Base-by-base conservation (phyloP, 1,140 invertebrate species). In the Pseudoatta argentina region DNA sequence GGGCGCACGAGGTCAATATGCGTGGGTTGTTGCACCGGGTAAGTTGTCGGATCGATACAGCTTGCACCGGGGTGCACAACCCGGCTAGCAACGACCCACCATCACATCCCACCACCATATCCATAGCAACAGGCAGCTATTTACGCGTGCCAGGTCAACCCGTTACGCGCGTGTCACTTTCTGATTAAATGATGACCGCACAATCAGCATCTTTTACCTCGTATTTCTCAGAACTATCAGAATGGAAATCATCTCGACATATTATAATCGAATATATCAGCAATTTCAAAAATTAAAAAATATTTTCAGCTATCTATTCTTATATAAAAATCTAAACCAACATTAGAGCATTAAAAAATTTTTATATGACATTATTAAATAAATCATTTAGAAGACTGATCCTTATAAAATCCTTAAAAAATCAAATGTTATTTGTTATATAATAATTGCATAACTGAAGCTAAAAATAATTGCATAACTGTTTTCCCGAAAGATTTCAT, bases 11-110 rank as follows among this genome's bases (percentile, higher is more conserved):
- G 93, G 92, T 94, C 91, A 93, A 86, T 88, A 91, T 83, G 93
- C 92, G 93, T 94, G 94, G 94, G 94, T 95, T 95, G 93, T 94
- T 95, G 94, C 92, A 94, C 94, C 88, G 91, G 87, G 88, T 91
- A 89, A 91, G 86, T 90, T 87, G 88, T 86, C 72, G 75, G 92
- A 94, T 94, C 93, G 93, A 94, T 94, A 89, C 91, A 93, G 92
- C 93, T 91, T 93, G 91, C 92, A 91, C 85, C 86, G 86, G 89
- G 92, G 89, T 93, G 87, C 87, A 92, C 86, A 91, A 92, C 87
- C 87, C 90, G 67, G 88, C 89, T 89, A 89, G 86, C 87, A 90
- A 93, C 91, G 87, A 88, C 86, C 85, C 82, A 75, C 88, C 88
- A 85, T 81, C 69, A n/a, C 66, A 57, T 73, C 75, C 81, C 85